Percentiles rank a stretch among this genome's conserved stretches.
phyloP scores from a whole-genome alignment of 1,140 invertebrate genomes.

The Solen grandis region DNA sequence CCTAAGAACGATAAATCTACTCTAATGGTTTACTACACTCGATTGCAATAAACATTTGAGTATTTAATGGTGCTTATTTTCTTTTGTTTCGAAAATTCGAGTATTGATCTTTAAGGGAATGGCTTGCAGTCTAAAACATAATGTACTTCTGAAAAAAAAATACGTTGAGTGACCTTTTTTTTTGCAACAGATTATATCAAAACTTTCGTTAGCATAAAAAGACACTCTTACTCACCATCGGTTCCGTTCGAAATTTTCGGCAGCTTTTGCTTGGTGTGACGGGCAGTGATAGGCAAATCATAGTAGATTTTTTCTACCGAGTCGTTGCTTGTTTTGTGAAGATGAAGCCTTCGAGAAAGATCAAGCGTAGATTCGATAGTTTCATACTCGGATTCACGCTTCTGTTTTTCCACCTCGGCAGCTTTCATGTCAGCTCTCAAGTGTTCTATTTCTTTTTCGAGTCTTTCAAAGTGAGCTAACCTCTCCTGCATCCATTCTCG shows the following conservation, averaged over 20 bases:
- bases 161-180: too few relatives aligned
- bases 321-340: slow-evolving; percentile 68
- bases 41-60: too few relatives aligned
- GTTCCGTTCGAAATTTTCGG: slow-evolving; percentile 39
- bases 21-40: too few relatives aligned
- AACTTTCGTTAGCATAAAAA: not conserved
- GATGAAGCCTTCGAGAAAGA: slow-evolving; percentile 59
- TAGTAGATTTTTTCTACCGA: slow-evolving; percentile 70
- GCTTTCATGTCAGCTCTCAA: slow-evolving; percentile 50
- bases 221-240: slow-evolving; percentile 47
- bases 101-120: too few relatives aligned
- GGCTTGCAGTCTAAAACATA: too few relatives aligned
- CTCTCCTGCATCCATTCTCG: slow-evolving; percentile 64
- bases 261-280: slow-evolving; percentile 45
- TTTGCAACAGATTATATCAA: too few relatives aligned
- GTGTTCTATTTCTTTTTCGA: slow-evolving; percentile 48
- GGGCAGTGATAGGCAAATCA: slow-evolving; percentile 61
- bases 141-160: too few relatives aligned
- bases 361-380: slow-evolving; percentile 59
- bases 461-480: slow-evolving; percentile 35
- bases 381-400: slow-evolving; percentile 56
- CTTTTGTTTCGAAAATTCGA: too few relatives aligned
- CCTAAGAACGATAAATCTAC: too few relatives aligned
- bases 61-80: too few relatives aligned
- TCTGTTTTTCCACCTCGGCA: slow-evolving; percentile 44